Evolutionary conservation across 2,113 vertebrate genomes (phyloP).

Genomic region (Romanogobio albipinnatus): DNA sequence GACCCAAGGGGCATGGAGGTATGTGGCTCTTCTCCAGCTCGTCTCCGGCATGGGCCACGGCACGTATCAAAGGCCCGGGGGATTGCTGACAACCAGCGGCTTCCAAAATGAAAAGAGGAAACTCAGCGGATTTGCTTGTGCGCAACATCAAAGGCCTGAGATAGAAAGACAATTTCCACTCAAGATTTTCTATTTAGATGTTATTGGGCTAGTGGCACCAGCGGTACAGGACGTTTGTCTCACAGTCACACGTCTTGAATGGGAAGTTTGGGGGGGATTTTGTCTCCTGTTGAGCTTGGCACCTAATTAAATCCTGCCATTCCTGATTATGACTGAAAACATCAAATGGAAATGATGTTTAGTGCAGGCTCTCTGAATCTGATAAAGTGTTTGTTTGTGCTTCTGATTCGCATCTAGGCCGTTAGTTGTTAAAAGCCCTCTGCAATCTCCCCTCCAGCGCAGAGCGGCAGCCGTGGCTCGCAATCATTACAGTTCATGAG

Average conservation of each 20-base stretch:
- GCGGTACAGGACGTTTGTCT: slow-evolving; percentile 29
- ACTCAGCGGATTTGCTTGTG: slow-evolving; percentile 56
- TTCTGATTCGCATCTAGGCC: slow-evolving; percentile 35
- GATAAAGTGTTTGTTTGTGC: slow-evolving; percentile 44
- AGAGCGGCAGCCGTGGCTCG: slow-evolving; percentile 15
- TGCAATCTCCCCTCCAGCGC: slow-evolving; percentile 22
- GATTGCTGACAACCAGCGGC: slow-evolving; percentile 53
- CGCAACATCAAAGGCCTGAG: slow-evolving; percentile 61
- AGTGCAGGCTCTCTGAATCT: slow-evolving; percentile 32
- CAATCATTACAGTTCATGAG: slow-evolving; percentile 51
- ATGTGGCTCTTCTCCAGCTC: slow-evolving; percentile 55
- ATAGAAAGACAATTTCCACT: slow-evolving; percentile 55
- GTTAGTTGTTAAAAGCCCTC: slow-evolving; percentile 35
- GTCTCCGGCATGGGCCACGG: slow-evolving; percentile 57
- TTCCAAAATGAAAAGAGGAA: slow-evolving; percentile 62
- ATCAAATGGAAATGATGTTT: slow-evolving; percentile 44
- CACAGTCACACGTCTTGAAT: slow-evolving; percentile 14
- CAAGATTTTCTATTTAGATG: slow-evolving; percentile 61
- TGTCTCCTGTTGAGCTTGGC: slow-evolving; percentile 21
- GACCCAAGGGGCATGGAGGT: slow-evolving; percentile 45
- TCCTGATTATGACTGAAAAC: slow-evolving; percentile 38
- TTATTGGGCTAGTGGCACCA: slow-evolving; percentile 54
- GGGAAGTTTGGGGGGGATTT: slow-evolving; percentile 12
- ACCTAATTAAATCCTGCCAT: slow-evolving; percentile 22
- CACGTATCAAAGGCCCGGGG: slow-evolving; percentile 62